Evolutionary conservation across 2,888 invertebrate genomes (phyloP).

Genomic region (Allolobophora icterica): DNA sequence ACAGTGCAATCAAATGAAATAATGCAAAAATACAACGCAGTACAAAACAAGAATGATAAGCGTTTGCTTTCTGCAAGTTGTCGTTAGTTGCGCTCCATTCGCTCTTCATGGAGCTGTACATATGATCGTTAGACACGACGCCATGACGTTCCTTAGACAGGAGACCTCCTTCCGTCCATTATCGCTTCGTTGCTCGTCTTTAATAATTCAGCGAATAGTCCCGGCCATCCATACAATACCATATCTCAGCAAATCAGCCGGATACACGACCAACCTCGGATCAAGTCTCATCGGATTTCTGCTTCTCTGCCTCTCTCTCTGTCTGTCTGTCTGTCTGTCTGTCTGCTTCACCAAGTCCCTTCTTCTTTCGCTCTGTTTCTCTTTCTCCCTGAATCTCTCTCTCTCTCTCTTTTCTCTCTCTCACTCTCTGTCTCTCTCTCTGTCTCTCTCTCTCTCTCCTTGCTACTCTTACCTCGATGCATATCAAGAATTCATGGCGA

Average conservation of each 20-base stretch:
- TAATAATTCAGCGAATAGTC: background rate
- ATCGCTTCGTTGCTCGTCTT: slow-evolving; percentile 1
- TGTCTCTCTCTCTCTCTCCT: background rate
- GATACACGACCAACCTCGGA: background rate
- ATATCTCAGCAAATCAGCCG: background rate
- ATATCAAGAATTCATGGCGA: too few relatives aligned
- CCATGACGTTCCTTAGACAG: background rate
- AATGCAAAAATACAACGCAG: background rate
- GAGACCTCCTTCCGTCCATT: background rate
- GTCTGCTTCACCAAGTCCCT: background rate
- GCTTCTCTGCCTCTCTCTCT: background rate
- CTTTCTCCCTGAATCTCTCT: background rate
- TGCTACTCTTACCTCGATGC: too few relatives aligned
- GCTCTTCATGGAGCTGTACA: background rate
- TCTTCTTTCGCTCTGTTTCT: background rate
- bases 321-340: too few relatives aligned
- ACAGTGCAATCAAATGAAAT: too few relatives aligned
- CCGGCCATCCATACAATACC: background rate
- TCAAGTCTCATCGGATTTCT: background rate
- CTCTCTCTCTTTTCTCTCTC: too few relatives aligned
- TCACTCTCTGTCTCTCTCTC: background rate
- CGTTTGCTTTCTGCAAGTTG: background rate
- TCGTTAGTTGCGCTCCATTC: background rate
- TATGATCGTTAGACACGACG: background rate
- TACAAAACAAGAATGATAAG: background rate